Base-by-base conservation (phyloP, 2,888 invertebrate species). In the Chironomus tentans region DNA sequence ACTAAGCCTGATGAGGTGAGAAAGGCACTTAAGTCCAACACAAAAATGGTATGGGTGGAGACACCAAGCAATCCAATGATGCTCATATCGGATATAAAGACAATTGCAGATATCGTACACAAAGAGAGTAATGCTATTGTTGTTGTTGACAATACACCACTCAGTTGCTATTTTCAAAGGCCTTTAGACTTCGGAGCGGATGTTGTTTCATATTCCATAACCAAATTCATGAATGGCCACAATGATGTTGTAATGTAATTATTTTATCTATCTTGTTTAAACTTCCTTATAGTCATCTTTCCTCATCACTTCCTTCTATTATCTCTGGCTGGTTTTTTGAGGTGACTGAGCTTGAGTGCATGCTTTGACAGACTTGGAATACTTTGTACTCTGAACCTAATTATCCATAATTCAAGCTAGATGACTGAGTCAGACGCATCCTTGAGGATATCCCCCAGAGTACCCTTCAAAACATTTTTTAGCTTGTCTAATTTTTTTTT, bases 191-290 rank as follows among this genome's bases (percentile, higher is more conserved):
- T 95, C 28, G 97, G 96, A 2, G 95, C 93, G 2, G 95, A 97
- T 82, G 85, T 95, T 70, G 91, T 90, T 0, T 83, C 93, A 80
- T 95, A 96, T 83, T 97, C 97, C 0, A 81, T 95, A 74, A 94
- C 95, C 0, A 97, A 97, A 84, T 97, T 96, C 82, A 92, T 97
- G 89, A 97, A 97, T 84, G 97, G 97, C 1, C 97, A 97, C 85
- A 90, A 93, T 3, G 97, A 97, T 84, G 92, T 95, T 38, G 89
- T 97, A 12, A 97, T 97, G 97, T 65, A 22, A 21, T 6, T 65
- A 24, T 65, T 21, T 38, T 38, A 38, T 38, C 7, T 38, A 38
- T 38, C 38, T 38, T 38, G 38, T 38, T 38, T 38, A 38, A 38
- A 38, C 38, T 38, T 38, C 38, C 38, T 38, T 38, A 10, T 38